Evolutionary conservation across 2,113 vertebrate species (phyloP).

Genomic region (Phylloscopus whistleri): DNA sequence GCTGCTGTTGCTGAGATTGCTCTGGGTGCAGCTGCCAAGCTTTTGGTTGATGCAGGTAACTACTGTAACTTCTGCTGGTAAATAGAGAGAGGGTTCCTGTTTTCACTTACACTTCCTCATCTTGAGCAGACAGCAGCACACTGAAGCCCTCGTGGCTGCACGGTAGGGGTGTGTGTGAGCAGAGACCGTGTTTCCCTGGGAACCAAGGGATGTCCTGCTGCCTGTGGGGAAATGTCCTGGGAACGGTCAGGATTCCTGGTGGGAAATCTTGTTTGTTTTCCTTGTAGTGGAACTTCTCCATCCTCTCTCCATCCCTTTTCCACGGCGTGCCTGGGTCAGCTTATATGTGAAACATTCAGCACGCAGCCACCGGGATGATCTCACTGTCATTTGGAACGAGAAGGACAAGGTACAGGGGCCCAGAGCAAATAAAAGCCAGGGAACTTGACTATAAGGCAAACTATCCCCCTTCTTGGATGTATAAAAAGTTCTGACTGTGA

Average conservation of each 20-base stretch:
- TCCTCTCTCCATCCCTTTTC: slow-evolving; percentile 51
- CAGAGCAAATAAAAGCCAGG: not conserved
- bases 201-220: not conserved
- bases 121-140: not conserved
- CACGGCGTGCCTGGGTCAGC: slow-evolving; percentile 60
- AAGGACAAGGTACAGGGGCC: slow-evolving; percentile 51
- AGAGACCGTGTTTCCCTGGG: not conserved
- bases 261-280: not conserved
- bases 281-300: slow-evolving; percentile 72
- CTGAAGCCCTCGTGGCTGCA: not conserved
- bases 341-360: slow-evolving; percentile 59
- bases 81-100: not conserved
- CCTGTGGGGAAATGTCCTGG: not conserved
- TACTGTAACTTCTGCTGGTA: not conserved
- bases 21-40: not conserved
- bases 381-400: slow-evolving; percentile 73
- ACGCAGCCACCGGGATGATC: slow-evolving; percentile 46
- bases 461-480: not conserved
- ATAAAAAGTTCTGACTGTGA: not conserved
- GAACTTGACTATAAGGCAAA: not conserved
- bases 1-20: not conserved
- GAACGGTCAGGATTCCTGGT: not conserved
- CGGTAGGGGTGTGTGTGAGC: not conserved
- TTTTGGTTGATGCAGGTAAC: not conserved
- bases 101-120: not conserved